Evolutionary conservation across 2,797 vertebrate genomes (phyloP), one percentile per base, ranked within the genome.

Genomic region (Alectoris magna): DNA sequence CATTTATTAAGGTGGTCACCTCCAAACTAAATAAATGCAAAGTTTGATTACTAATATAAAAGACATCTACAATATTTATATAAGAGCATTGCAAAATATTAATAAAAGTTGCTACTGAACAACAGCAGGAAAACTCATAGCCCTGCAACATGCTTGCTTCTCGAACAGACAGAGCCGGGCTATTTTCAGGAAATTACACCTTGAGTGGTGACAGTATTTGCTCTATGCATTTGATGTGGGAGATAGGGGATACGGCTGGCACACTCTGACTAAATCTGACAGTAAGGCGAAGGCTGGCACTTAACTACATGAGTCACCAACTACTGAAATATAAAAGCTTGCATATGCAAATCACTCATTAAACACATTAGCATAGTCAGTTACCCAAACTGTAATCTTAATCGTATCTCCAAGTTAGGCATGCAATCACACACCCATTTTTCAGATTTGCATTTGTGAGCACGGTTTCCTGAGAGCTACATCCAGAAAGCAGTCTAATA

Each of bases 311-410:
- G 91, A 95, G 38, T 95, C 91, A 88, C 87, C 80, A 19, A 2
- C 43, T 31, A 1, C 76, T 10, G 87, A 43, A 29, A 87, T 34
- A 7, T 46, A 84, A 14, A 69, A 92, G 68, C 53, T 84, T 88
- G 92, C 93, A 95, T 92, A 92, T 95, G 95, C 89, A 96, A 92
- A 96, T 94, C 58, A 46, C 3, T 82, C 31, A 94, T 94, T 93
- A 93, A 68, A 8, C 5, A 0, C 31, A 95, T 96, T 91, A 95
- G 64, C 93, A 95, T 78, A 93, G 89, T 41, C 92, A 90, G 92
- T 95, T 94, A 92, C 55, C 91, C 92, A 58, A 73, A 93, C 79
- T 96, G 88, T 38, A 51, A 55, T 90, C 87, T 79, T 71, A 82
- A 77, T 79, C 22, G 16, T 44, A 88, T 81, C 85, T 77, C 91